Percentiles rank a stretch among this genome's conserved stretches.
These are phyloP conservation scores for Echinops telfairi DNA, from an alignment of 2,113 vertebrate genomes.

Conservation along the genomic window DNA sequence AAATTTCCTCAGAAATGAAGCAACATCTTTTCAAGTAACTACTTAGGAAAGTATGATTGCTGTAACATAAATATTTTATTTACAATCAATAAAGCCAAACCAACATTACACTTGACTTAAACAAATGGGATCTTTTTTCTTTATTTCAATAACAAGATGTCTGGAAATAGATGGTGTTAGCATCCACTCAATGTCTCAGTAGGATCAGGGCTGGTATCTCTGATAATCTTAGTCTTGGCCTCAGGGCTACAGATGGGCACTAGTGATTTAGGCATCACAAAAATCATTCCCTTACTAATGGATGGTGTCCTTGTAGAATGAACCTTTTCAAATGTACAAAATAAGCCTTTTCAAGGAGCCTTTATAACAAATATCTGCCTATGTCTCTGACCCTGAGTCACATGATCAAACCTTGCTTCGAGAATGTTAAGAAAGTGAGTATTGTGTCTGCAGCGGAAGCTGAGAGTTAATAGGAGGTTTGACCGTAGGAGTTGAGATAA, in stretches of 20 bases:
- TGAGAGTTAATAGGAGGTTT: neutral
- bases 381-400: neutral
- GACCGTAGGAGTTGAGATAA: neutral
- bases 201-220: neutral
- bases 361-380: neutral
- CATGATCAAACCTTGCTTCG: no score
- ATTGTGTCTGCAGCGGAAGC: neutral
- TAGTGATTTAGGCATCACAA: neutral
- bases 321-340: neutral
- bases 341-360: no score
- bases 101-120: neutral
- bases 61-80: neutral
- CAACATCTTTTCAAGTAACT: neutral
- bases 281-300: neutral
- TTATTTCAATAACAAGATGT: neutral
- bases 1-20: neutral
- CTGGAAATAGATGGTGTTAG: neutral
- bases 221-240: neutral
- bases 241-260: neutral
- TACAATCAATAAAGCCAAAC: slow-evolving; percentile 22
- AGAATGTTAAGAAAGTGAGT: no score
- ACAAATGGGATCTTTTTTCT: neutral
- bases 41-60: neutral
- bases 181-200: neutral
- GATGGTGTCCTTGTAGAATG: neutral